Evolutionary conservation across 2,797 vertebrate genomes (phyloP), one percentile per base, ranked within the genome.

Genomic region (Lycodopsis pacificus): DNA sequence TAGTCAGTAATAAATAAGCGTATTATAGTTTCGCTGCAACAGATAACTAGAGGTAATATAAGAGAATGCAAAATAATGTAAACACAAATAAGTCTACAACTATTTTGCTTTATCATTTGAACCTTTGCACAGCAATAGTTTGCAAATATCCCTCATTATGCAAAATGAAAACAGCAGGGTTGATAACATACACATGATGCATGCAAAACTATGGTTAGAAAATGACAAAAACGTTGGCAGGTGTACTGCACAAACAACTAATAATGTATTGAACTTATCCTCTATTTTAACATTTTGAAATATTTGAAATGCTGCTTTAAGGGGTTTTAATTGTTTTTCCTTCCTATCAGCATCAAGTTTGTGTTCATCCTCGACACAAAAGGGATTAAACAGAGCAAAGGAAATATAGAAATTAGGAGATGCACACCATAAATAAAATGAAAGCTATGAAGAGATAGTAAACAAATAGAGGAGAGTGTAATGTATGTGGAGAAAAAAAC

Each of bases 1-100:
- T 80, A 36, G 71, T 82, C 32, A 71, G 53, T 80, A 86, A 66
- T 66, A 53, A 58, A n/a, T 69, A 79, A 76, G 63, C 22, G n/a
- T 38, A 76, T 86, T 71, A 66, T 25, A 1, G 10, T 73, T 25
- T 59, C 7, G 6, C 22, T 51, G 4, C 5, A 53, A 56, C 49
- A 73, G 4, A 56, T 57, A 69, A 22, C n/a, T 15, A 2, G 34
- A 71, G 19, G 10, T n/a, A 32, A 25, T 65, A 34, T 62, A 22
- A 77, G 20, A 15, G 14, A 62, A 68, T 61, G n/a, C 57, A 72
- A 66, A 66, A 12, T 30, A 62, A 66, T 13, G 7, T 6, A 51
- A 54, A 54, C 53, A 2, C 15, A 4, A 80, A 71, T 44, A 75
- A 62, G n/a, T 36, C 32, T 54, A 19, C 9, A 66, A 22, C 14